Evolutionary conservation across 2,113 vertebrate genomes (phyloP).

Genomic region (Dasyprocta punctata): DNA sequence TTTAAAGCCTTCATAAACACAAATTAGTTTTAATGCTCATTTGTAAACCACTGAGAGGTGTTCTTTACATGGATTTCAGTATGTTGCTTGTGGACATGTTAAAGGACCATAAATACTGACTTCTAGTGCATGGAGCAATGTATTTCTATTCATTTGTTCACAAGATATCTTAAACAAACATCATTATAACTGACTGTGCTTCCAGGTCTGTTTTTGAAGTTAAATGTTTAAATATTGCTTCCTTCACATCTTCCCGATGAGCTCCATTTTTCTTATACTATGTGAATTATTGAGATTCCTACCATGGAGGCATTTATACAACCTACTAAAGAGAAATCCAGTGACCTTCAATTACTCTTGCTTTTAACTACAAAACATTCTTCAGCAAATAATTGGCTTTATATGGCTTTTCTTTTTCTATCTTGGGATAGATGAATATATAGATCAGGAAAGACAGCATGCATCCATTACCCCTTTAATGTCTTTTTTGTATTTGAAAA

Average conservation of each 20-base stretch:
- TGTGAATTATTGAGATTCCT: neutral
- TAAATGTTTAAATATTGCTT: neutral
- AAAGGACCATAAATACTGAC: neutral
- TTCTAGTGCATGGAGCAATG: neutral
- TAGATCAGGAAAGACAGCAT: neutral
- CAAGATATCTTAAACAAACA: neutral
- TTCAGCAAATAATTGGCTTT: neutral
- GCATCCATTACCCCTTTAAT: neutral
- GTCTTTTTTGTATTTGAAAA: neutral
- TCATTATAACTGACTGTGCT: too few species aligned
- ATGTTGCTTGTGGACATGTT: neutral
- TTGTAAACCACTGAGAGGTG: neutral
- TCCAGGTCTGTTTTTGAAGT: neutral
- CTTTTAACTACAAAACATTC: neutral
- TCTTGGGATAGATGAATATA: neutral
- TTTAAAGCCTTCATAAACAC: neutral
- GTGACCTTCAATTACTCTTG: neutral
- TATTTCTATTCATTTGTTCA: neutral
- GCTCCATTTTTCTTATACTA: neutral
- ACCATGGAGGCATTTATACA: neutral
- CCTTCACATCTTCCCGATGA: neutral
- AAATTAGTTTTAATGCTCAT: neutral
- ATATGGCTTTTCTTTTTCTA: neutral
- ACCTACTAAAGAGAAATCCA: neutral
- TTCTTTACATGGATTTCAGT: neutral